Evolutionary conservation across 2,888 invertebrate genomes (phyloP).

Genomic region (Lysandra bellargus): DNA sequence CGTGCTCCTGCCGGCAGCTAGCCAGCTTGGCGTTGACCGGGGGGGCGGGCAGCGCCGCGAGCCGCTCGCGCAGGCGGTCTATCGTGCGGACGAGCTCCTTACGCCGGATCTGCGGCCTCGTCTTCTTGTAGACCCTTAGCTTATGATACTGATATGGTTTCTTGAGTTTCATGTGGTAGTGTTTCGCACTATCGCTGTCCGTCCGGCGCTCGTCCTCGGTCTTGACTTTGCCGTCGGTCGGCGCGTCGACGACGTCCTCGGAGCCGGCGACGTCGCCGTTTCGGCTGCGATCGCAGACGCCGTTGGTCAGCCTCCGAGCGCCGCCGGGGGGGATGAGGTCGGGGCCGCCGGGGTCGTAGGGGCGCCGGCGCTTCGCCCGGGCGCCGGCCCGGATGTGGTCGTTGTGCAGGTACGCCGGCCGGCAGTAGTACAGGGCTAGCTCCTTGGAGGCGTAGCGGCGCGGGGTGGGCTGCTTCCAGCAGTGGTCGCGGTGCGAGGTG

Average conservation of each 20-base stretch:
- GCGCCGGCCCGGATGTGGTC: conserved; percentile 66
- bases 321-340: conserved; percentile 53
- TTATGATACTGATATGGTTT: conserved; percentile 77
- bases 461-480: conserved; percentile 92
- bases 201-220: conserved; percentile 59
- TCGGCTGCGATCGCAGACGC: conserved; percentile 55
- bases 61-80: conserved; percentile 64
- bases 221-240: conserved; percentile 48
- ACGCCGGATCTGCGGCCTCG: conserved; percentile 58
- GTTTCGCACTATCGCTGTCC: conserved; percentile 67
- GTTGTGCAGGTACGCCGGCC: conserved; percentile 76
- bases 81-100: conserved; percentile 61
- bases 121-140: conserved; percentile 74
- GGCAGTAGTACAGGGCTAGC: conserved; percentile 85
- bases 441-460: conserved; percentile 87
- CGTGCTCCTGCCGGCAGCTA: conserved; percentile 72
- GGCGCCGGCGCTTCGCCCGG: conserved; percentile 83
- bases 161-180: conserved; percentile 76
- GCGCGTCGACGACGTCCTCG: conserved; percentile 60
- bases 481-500: conserved; percentile 88
- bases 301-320: conserved; percentile 52
- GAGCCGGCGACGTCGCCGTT: conserved; percentile 60
- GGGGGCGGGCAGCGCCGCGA: conserved; percentile 61
- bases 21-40: conserved; percentile 71
- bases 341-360: conserved; percentile 74